phyloP scores from a whole-genome alignment of 37 sponge, comb jelly and placozoan genomes.

The Agelas oroides region DNA sequence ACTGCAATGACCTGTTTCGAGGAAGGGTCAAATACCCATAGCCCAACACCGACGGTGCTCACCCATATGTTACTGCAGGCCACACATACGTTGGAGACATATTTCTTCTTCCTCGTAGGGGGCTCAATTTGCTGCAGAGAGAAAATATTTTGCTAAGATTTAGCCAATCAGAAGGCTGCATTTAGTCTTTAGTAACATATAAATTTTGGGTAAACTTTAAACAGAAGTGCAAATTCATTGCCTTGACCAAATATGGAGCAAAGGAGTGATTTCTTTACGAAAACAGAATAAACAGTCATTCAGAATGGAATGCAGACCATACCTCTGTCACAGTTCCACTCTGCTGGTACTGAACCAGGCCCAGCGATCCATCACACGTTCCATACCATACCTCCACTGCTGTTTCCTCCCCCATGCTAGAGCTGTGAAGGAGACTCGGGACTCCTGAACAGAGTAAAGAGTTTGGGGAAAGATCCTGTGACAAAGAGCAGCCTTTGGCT shows the following conservation, averaged over 20 bases:
- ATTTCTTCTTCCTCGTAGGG: not conserved
- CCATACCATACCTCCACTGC: slow-evolving; percentile 66
- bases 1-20: not conserved
- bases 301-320: too few relatives aligned
- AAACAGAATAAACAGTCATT: too few relatives aligned
- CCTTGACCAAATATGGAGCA: too few relatives aligned
- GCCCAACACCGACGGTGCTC: slow-evolving; percentile 33
- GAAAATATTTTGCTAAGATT: too few relatives aligned
- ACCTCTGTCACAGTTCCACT: not conserved
- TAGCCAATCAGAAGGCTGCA: too few relatives aligned
- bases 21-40: slow-evolving; percentile 23
- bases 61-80: slow-evolving; percentile 37
- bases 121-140: not conserved
- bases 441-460: not conserved
- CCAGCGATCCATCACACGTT: slow-evolving; percentile 48
- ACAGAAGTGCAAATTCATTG: too few relatives aligned
- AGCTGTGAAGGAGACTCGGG: not conserved
- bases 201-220: too few relatives aligned
- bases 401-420: not conserved
- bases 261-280: too few relatives aligned
- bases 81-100: slow-evolving; percentile 17
- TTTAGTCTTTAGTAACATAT: too few relatives aligned
- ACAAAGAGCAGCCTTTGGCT: not conserved
- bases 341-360: slow-evolving; percentile 40
- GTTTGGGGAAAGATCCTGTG: not conserved